Evolutionary conservation across 1,140 invertebrate species (phyloP), one percentile per base, ranked within the genome.

Genomic region (Drosophila triauraria): DNA sequence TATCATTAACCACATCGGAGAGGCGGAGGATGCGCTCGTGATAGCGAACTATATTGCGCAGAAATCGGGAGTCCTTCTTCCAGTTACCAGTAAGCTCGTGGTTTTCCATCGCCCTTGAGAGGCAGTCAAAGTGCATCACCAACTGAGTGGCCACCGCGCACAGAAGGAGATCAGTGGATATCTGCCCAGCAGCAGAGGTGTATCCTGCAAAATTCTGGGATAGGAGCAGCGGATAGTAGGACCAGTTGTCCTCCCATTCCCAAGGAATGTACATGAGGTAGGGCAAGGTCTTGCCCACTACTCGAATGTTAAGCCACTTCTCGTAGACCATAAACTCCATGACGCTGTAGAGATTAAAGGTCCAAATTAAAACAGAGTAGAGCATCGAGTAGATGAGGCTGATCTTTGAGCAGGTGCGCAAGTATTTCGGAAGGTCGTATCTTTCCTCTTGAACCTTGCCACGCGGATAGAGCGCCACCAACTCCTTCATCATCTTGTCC

Each of bases 121-220:
- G 17, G 32, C 68, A 65, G 15, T 92, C 79, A 6, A 83, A 92
- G 58, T 92, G 91, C 91, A 92, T 92, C 7, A 86, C 67, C 3
- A 92, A 48, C 40, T 83, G 70, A 0, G 79, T 88, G 32, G 70
- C 79, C 42, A 83, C 60, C 2, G 86, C 79, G 27, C 75, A 77
- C 4, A 92, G 50, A 25, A 92, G 7, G 4, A 92, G 56, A 77
- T 92, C 91, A 4, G 76, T 75, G 0, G 86, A 78, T 2, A 92
- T 77, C n/a, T 92, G 91, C 6, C 77, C 83, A 5, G 86, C 72
- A 2, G 81, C 81, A 10, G 86, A 53, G 6, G 87, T 91, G 15
- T 62, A 80, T 2, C 81, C 91, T 0, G 81, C 91, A 27, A 91
- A 50, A 35, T 59, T 80, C 43, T 78, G 56, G 0, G 25, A 46